These are phyloP conservation scores for Pegea sp. DNA, from an alignment of 23 tunicate species.

Conservation along the genomic window DNA sequence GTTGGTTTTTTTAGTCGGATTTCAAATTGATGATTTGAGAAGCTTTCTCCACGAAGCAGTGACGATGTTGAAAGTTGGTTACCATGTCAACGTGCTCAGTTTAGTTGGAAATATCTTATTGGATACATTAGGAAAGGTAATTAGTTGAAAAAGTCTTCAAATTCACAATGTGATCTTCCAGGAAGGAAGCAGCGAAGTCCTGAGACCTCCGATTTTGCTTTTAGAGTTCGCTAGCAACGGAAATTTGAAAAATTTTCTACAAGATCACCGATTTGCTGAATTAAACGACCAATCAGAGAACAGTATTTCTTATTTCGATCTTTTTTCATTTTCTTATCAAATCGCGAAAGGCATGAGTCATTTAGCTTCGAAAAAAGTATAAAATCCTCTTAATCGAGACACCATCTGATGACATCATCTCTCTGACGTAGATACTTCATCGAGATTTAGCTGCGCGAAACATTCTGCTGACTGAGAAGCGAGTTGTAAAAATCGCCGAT, in stretches of 20 bases:
- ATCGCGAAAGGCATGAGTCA: constrained; percentile 57
- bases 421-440: constrained; percentile 32
- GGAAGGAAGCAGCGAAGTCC: not conserved
- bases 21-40: constrained; percentile 32
- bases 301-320: constrained; percentile 6
- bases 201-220: constrained; percentile 29
- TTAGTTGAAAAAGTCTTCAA: not conserved
- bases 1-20: not conserved
- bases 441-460: constrained; percentile 82
- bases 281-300: no score
- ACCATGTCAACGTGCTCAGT: constrained; percentile 32
- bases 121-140: constrained; percentile 18
- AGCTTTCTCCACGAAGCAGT: constrained; percentile 43
- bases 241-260: constrained; percentile 21
- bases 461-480: constrained; percentile 23
- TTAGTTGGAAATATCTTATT: constrained; percentile 38
- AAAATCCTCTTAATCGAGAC: not conserved
- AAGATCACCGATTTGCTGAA: constrained; percentile 10
- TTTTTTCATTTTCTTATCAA: constrained; percentile 36
- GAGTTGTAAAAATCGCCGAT: constrained; percentile 58
- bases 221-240: constrained; percentile 33
- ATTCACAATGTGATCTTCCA: not conserved
- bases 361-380: constrained; percentile 39
- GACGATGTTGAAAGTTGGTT: constrained; percentile 36
- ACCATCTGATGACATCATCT: not conserved